Evolutionary conservation across 1,140 invertebrate species (phyloP).

Genomic region (Zophobas morio): DNA sequence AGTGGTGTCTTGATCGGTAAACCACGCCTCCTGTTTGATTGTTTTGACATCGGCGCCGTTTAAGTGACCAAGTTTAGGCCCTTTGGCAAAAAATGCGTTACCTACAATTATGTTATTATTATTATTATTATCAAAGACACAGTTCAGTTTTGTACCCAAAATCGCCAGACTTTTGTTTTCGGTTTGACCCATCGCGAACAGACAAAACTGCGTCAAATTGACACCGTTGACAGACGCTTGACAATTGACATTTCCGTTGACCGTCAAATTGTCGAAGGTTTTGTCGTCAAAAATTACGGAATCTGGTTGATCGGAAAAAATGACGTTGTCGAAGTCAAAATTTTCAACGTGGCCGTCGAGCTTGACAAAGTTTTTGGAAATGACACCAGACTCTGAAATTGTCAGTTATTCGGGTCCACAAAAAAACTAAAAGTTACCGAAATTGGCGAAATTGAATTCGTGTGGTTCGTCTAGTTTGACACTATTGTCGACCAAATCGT

Average conservation of each 20-base stretch:
- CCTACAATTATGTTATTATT: constrained; percentile 53
- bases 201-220: constrained; percentile 56
- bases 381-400: constrained; percentile 7
- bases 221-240: constrained; percentile 54
- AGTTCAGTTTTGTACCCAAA: constrained; percentile 52
- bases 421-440: constrained; percentile 63
- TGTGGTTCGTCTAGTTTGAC: constrained; percentile 66
- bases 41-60: constrained; percentile 50
- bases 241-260: constrained; percentile 55
- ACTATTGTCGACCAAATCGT: constrained; percentile 62
- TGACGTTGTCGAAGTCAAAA: constrained; percentile 61
- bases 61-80: constrained; percentile 55
- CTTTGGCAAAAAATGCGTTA: constrained; percentile 57
- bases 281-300: constrained; percentile 51
- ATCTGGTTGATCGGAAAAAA: constrained; percentile 41
- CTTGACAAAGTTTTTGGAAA: constrained; percentile 21
- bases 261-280: constrained; percentile 56
- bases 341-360: constrained; percentile 61
- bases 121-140: constrained; percentile 6
- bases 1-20: constrained; percentile 52
- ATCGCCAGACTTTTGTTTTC: constrained; percentile 49
- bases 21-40: constrained; percentile 60
- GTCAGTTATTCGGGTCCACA: constrained; percentile 13
- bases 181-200: constrained; percentile 42
- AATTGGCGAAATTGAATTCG: constrained; percentile 62